Evolutionary conservation across 2,113 vertebrate genomes (phyloP).

Genomic region (Plotosus lineatus): DNA sequence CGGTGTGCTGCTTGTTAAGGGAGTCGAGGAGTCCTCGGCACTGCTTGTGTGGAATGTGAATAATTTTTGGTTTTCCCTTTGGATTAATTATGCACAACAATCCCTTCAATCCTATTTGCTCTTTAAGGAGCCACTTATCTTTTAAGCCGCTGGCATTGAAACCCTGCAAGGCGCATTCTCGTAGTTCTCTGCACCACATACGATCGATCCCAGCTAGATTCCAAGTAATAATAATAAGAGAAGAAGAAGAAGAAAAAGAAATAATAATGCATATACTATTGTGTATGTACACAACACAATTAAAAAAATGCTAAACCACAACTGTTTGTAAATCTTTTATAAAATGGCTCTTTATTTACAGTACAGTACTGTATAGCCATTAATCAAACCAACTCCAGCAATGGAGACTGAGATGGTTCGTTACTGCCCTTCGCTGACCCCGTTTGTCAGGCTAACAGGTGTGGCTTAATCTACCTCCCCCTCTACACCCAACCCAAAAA

Average conservation of each 20-base stretch:
- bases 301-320: too few species aligned
- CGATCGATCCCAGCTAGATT: conserved; percentile 54
- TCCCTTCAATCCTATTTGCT: conserved; percentile 22
- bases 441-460: conserved; percentile 72
- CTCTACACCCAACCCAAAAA: conserved; percentile 65
- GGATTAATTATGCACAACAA: conserved; percentile 27
- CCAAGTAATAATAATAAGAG: too few species aligned
- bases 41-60: neutral
- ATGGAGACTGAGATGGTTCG: conserved; percentile 63
- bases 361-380: conserved; percentile 68
- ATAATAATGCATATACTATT: conserved; percentile 36
- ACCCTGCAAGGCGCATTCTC: neutral
- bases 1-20: neutral
- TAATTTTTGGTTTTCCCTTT: conserved; percentile 33
- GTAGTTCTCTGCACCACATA: conserved; percentile 4
- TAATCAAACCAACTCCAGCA: conserved; percentile 73
- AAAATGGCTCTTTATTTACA: conserved; percentile 73
- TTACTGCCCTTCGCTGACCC: conserved; percentile 65
- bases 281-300: too few species aligned
- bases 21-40: neutral
- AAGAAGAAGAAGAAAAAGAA: too few species aligned
- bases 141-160: conserved; percentile 10
- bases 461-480: conserved; percentile 67
- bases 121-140: conserved; percentile 43
- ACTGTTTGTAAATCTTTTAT: too few species aligned